Evolutionary conservation across 2,797 vertebrate genomes (phyloP).

Genomic region (Cyclopterus lumpus): DNA sequence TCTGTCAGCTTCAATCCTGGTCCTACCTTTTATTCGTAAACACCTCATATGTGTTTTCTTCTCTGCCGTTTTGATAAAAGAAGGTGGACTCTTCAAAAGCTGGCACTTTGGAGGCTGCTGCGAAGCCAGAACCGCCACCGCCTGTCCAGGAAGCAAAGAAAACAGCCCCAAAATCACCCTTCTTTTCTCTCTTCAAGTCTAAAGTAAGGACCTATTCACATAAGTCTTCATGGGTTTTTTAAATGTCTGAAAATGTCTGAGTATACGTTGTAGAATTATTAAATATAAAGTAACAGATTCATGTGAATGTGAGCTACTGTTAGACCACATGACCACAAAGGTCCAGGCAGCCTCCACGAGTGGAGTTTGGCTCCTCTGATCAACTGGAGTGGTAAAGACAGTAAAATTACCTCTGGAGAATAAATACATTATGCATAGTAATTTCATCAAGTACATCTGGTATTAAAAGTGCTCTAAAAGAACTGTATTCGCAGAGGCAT

Average conservation of each 20-base stretch:
- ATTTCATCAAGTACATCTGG: conserved; percentile 57
- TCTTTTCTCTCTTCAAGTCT: conserved; percentile 89
- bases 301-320: conserved; percentile 83
- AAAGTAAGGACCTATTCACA: conserved; percentile 85
- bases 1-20: conserved; percentile 30
- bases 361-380: conserved; percentile 76
- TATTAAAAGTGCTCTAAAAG: conserved; percentile 53
- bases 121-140: conserved; percentile 74
- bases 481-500: conserved; percentile 5
- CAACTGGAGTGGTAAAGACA: conserved; percentile 78
- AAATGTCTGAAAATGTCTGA: conserved; percentile 17
- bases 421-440: conserved; percentile 61
- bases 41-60: conserved; percentile 29
- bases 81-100: conserved; percentile 83
- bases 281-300: conserved; percentile 68
- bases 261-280: conserved; percentile 12
- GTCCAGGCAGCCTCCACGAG: conserved; percentile 75
- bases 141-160: conserved; percentile 84
- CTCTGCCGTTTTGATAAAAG: conserved; percentile 50
- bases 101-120: conserved; percentile 79
- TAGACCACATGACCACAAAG: conserved; percentile 78
- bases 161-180: conserved; percentile 72
- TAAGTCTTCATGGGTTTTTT: not conserved
- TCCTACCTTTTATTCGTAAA: conserved; percentile 7
- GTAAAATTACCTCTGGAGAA: conserved; percentile 13